Evolutionary conservation across 2,888 invertebrate species (phyloP), one percentile per base, ranked within the genome.

Genomic region (Tupiocoris notatus): DNA sequence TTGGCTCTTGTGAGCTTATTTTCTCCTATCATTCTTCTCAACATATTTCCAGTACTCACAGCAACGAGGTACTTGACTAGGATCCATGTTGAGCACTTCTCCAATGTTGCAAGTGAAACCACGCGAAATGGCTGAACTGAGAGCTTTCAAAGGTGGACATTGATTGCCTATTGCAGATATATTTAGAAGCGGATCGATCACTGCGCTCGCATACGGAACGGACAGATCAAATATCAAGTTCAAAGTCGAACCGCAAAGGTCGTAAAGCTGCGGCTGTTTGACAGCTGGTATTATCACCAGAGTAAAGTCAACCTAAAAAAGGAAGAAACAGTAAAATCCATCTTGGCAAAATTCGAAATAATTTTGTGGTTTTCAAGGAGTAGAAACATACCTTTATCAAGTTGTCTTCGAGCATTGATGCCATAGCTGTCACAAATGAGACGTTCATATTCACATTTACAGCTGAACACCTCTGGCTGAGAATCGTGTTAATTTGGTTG

Each of bases 361-460:
- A n/a, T n/a, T n/a, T n/a, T n/a, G n/a, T n/a, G n/a, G n/a, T n/a
- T n/a, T n/a, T n/a, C n/a, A n/a, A n/a, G n/a, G 59, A 59, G 17
- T 16, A 59, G 20, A 3, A 17, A 17, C 3, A 59, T 59, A 85
- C 85, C 83, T 92, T 92, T 0, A 95, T 91, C 1, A 95, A 90
- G 83, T 95, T 95, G 83, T 95, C 94, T 82, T 94, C 94, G 0
- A 93, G 82, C 16, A 95, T 85, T 70, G 87, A 87, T n/a, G 95
- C 92, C 82, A 91, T 87, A 0, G 93, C 91, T 81, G 92, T 91
- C 0, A 96, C 87, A 81, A 96, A 93, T 0, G 95, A 92, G 0
- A 97, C 96, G 82, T 95, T 96, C 88, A 96, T 95, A 83, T 95
- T 93, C 0, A 96, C 95, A 82, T 95, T 96, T 64, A 96, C 94